Base-by-base conservation (phyloP, 2,113 vertebrate species). In the Galemys pyrenaicus region DNA sequence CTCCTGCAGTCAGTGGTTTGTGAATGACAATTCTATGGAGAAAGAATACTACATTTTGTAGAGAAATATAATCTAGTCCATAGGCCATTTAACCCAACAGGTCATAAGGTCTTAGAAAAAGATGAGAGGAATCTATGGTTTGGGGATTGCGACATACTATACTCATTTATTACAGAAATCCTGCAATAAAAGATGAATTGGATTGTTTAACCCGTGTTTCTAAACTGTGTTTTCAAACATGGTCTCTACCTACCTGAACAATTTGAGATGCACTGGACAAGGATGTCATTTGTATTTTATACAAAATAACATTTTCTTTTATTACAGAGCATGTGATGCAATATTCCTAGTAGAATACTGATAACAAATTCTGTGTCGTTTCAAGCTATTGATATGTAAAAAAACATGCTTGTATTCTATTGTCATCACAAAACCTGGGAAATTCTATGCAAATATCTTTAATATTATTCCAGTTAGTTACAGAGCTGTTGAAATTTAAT, bases 391-490 rank as follows among this genome's bases (percentile, higher is more conserved):
- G 28, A 2, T 82, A 60, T 46, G 6, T 73, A 64, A 41, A 62
- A 86, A 77, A 35, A 81, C 41, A 44, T 51, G 26, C 62, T 24
- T 51, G 2, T 71, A 88, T 94, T 91, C 62, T 49, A 81, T 41
- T 74, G 24, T 82, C 41, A 90, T 78, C 54, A 39, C 28, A 92
- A 92, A 88, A 44, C 51, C 87, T 60, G 15, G 46, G 13, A 75
- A 96, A 80, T 58, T 96, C 75, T 90, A 78, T 88, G 92, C 54
- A 94, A 94, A 94, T 95, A 70, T 54, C 39, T 94, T 89, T 68
- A 62, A 60, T 91, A 80, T 84, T 87, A 73, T 94, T 80, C 87
- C 87, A 87, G 87, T 32, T 64, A 77, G 82, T 80, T 62, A 85
- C 0, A 56, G 87, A 62, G 37, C 24, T 20, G 37, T 78, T 93